Conservation (phyloP, 2,888 invertebrate genomes). For the Ophion ellenae region DNA sequence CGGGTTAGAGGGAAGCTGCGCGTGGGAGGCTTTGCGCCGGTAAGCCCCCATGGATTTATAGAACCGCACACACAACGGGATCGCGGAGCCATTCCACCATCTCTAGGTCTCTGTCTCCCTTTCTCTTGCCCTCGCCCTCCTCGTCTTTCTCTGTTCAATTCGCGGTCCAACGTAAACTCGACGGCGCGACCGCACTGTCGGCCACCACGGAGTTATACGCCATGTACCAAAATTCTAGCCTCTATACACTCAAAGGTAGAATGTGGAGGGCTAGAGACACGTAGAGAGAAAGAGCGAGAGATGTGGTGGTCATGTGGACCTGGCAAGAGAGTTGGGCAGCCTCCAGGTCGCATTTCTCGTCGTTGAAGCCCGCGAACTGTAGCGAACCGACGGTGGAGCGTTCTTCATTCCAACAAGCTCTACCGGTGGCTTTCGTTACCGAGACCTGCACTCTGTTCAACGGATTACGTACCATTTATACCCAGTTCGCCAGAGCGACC, state of each 20-base stretch:
- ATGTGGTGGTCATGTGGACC: conserved; percentile 64
- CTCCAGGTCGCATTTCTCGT: conserved; percentile 52
- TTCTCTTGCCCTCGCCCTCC: conserved; percentile 13
- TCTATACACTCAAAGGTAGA: conserved; percentile 50
- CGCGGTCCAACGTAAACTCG: conserved; percentile 61
- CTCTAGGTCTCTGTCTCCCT: conserved; percentile 24
- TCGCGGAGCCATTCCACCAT: conserved; percentile 67
- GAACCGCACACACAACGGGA: conserved; percentile 81
- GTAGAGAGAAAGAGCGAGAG: conserved; percentile 48
- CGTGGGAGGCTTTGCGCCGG: conserved; percentile 84
- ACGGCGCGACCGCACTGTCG: conserved; percentile 70
- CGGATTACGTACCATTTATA: conserved; percentile 67
- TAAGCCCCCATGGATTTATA: conserved; percentile 83
- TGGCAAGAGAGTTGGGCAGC: conserved; percentile 38
- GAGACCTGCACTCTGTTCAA: conserved; percentile 69
- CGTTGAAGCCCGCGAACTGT: conserved; percentile 67
- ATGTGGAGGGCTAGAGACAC: conserved; percentile 44
- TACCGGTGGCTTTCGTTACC: conserved; percentile 69
- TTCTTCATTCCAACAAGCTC: conserved; percentile 69
- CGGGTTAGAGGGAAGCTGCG: conserved; percentile 73
- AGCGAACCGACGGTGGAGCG: conserved; percentile 67
- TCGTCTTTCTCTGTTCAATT: conserved; percentile 40
- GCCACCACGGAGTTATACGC: conserved; percentile 77
- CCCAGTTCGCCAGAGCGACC: conserved; percentile 32
- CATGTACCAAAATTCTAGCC: conserved; percentile 79